Evolutionary conservation across 2,113 vertebrate genomes (phyloP).

Genomic region (Actenoides hombroni): DNA sequence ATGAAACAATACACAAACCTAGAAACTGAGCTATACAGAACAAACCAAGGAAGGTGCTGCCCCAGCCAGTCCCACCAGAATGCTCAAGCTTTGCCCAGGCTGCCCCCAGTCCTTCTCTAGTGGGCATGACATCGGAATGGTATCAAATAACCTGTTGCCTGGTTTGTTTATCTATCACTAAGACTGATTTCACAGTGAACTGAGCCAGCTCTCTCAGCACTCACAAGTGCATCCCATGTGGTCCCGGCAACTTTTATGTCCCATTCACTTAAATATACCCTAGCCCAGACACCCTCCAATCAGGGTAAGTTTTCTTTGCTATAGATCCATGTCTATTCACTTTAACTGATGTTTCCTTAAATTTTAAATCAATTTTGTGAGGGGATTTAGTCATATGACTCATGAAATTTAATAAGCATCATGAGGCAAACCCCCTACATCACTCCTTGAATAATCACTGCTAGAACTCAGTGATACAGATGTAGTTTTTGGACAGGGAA

Average conservation of each 20-base stretch:
- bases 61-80: too few species aligned
- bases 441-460: background rate
- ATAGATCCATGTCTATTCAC: background rate
- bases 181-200: background rate
- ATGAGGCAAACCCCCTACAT: background rate
- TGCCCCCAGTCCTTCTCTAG: too few species aligned
- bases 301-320: background rate
- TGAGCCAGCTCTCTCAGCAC: background rate
- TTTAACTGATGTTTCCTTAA: background rate
- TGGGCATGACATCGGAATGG: too few species aligned
- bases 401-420: background rate
- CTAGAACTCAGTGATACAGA: background rate
- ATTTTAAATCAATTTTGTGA: background rate
- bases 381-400: background rate
- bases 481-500: background rate
- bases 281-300: accelerated
- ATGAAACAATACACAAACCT: too few species aligned
- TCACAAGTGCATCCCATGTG: accelerated
- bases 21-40: too few species aligned
- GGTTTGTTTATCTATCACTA: background rate
- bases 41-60: too few species aligned
- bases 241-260: background rate
- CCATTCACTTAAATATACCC: background rate
- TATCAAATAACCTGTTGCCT: too few species aligned
- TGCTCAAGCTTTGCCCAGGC: too few species aligned